These are phyloP conservation scores for Osmoderma eremita DNA, from an alignment of 2,888 invertebrate species.

Conservation along the genomic window DNA sequence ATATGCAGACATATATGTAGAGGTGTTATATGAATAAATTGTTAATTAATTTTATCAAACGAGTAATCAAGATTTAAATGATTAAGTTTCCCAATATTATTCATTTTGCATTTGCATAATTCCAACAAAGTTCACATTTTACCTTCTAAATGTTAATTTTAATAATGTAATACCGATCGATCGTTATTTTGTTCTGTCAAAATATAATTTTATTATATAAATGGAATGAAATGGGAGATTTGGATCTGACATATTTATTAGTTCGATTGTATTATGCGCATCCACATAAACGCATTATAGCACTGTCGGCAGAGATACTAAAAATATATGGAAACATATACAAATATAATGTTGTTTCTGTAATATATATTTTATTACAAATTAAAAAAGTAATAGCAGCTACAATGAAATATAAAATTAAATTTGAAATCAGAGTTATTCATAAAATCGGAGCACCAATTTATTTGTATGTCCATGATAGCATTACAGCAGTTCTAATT, in stretches of 20 bases:
- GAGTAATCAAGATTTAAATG: background rate
- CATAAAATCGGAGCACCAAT: too few relatives aligned
- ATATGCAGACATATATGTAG: too few relatives aligned
- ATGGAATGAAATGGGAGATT: slow-evolving; percentile 12
- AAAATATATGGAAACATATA: too few relatives aligned
- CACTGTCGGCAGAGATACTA: too few relatives aligned
- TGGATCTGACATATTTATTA: slow-evolving; percentile 4
- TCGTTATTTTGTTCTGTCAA: slow-evolving; percentile 16
- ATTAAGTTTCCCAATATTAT: slow-evolving; percentile 3
- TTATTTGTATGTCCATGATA: too few relatives aligned
- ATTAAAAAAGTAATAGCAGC: too few relatives aligned
- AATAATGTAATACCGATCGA: slow-evolving; percentile 10
- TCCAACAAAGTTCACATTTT: background rate
- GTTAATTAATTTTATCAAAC: background rate
- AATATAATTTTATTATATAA: slow-evolving; percentile 15
- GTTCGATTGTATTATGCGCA: background rate
- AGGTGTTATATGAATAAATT: slow-evolving; percentile 1
- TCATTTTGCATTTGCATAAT: background rate
- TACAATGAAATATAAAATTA: too few relatives aligned
- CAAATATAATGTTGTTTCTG: too few relatives aligned
- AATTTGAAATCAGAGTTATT: too few relatives aligned
- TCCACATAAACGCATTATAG: too few relatives aligned
- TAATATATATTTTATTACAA: too few relatives aligned
- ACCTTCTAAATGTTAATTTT: slow-evolving; percentile 14
- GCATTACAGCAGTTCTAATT: too few relatives aligned